Evolutionary conservation across 2,113 vertebrate genomes (phyloP), one percentile per base, ranked within the genome.

Genomic region (Galeopterus variegatus): DNA sequence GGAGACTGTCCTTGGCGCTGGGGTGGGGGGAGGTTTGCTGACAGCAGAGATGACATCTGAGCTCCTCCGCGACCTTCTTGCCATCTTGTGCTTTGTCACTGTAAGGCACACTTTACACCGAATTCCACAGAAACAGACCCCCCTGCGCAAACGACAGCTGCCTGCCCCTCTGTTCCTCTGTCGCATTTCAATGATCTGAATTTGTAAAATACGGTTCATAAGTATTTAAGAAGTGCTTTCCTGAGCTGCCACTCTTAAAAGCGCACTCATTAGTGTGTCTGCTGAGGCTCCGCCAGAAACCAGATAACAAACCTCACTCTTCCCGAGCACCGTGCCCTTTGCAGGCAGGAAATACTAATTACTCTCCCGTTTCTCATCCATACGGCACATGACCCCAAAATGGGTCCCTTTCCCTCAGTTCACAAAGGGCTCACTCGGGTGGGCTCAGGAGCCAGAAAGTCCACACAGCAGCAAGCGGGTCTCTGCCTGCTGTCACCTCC

Each of bases 161-260:
- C 45, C 13, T 65, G 54, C 54, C 62, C n/a, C 88, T 95, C 33
- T 67, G 73, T 90, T 69, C 90, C 75, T 41, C 76, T 17, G 54
- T 3, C 13, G 79, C 80, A 72, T 77, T 48, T 84, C 28, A 81
- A 48, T 65, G 26, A 64, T 52, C 76, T 62, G 36, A 85, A 62
- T 87, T 87, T 87, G 62, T 86, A 65, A 88, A 79, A 17, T 50
- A 62, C 56, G 76, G 80, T 21, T 67, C 56, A 85, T 88, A 90
- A 91, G 93, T 86, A 93, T 72, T 64, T 92, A 90, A 86, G 81
- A 83, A 90, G 28, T 41, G 70, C 75, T 76, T 54, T 75, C 67
- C 18, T 58, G 70, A 88, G 95, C 75, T 76, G 85, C 58, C 70
- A 70, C 67, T 91, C 95, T 93, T 41, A 50, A 58, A 56, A 56